Evolutionary conservation across 2,797 vertebrate species (phyloP), one percentile per base, ranked within the genome.

Genomic region (Malurus splendens): DNA sequence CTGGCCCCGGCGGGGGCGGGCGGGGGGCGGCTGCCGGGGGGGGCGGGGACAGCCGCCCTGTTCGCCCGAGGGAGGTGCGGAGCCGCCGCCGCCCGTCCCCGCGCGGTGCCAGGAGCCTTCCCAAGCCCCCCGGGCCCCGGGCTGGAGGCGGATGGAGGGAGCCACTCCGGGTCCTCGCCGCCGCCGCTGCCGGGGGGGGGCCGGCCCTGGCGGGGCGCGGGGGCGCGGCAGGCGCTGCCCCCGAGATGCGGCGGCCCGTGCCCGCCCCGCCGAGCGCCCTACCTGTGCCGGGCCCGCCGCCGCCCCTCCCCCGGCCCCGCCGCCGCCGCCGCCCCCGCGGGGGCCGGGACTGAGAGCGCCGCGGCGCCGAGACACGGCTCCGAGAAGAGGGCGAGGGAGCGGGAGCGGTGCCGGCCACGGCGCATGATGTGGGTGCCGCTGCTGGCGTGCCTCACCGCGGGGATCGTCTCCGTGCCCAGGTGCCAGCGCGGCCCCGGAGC

Each of bases 391-490:
- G 82, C 75, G 62, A 77, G 75, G 56, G 90, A 86, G 41, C 56
- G 65, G 66, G 64, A 74, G 36, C 77, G 59, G 74, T 64, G 85
- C 77, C 78, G 86, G 56, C 81, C 36, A 51, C 82, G 71, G 42
- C 42, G 93, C 95, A 95, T 38, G 72, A 96, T 97, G 96, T 96
- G 96, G 94, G 76, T 94, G 94, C 95, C 94, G 85, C 94, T 96
- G 87, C 87, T 95, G 95, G 94, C 95, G 66, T 90, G 93, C 67
- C 89, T 97, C 50, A 84, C 96, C 45, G 94, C 94, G 56, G 93
- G 95, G 57, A 89, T 96, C 61, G 61, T 94, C 93, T 94, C 94
- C 59, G 86, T 96, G 94, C 96, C 94, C 56, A 95, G 83, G 89
- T 92, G 93, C 95, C 96, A 92, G 77, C 95, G 95, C 73, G 93